Evolutionary conservation across 2,797 vertebrate species (phyloP), one percentile per base, ranked within the genome.

Genomic region (Phrynocephalus forsythii): DNA sequence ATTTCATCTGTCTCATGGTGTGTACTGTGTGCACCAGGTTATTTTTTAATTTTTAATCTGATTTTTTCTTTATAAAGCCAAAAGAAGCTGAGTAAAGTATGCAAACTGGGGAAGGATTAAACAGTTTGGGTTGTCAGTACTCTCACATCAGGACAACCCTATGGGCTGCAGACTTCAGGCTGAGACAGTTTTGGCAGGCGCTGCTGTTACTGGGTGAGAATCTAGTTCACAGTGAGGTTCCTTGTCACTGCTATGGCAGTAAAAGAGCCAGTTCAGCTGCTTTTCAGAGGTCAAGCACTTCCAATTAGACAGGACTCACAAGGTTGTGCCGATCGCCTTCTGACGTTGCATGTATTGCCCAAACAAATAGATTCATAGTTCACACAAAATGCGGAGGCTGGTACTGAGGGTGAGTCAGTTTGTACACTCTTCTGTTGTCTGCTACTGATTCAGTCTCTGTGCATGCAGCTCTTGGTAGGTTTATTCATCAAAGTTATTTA

Each of bases 41-140:
- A 71, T 13, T 85, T 5, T 28, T 50, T 94, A 94, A 95, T 85
- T 5, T 28, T 50, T 94, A 94, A 95, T 90, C 93, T 92, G 89
- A 73, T 92, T 85, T 79, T 89, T 77, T 91, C 63, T 87, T 82
- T 87, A 75, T 85, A 69, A 72, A 84, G 88, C 86, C 86, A 48
- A 56, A 63, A 63, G 16, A 90, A 83, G 24, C 73, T 86, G 87
- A 89, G 83, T 50, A 89, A 91, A 15, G 75, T 15, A 22, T 30
- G 73, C 11, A 48, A 85, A 89, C 0, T n/a, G 22, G 30, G 30
- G 83, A 38, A 52, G 60, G 76, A 85, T 88, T 84, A 68, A 1
- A 38, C 28, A 89, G 26, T 26, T 80, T 44, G 0, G 2, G 67
- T 28, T 78, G 79, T 81, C 48, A 52, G 52, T 69, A 5, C 10